Conservation (phyloP, 2,113 vertebrate species). For the Ginglymostoma cirratum region DNA sequence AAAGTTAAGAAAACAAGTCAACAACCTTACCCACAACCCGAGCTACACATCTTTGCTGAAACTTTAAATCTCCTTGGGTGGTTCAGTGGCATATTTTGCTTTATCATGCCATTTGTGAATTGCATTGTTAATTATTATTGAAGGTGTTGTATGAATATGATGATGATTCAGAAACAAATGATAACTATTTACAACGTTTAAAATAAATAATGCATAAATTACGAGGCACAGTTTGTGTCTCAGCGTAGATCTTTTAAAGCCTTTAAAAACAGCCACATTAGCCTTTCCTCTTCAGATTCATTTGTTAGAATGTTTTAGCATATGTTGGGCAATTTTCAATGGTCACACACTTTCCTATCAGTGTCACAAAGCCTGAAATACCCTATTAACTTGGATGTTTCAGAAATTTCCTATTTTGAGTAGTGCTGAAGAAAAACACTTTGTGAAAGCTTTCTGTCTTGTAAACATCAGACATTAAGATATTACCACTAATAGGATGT, state of each 20-base stretch:
- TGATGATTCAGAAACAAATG: background rate
- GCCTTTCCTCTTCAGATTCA: background rate
- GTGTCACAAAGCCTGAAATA: background rate
- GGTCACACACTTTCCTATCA: background rate
- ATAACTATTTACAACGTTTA: background rate
- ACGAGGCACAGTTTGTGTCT: background rate
- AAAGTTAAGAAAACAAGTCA: background rate
- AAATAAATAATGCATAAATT: background rate
- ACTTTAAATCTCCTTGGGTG: too few relatives aligned
- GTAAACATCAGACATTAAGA: too few relatives aligned
- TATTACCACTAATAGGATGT: too few relatives aligned
- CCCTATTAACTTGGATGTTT: background rate
- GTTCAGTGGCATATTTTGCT: too few relatives aligned
- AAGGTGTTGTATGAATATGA: too few relatives aligned
- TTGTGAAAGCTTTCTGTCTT: too few relatives aligned
- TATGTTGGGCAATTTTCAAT: background rate
- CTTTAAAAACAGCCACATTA: background rate
- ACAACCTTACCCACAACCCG: too few relatives aligned
- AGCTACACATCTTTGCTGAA: too few relatives aligned
- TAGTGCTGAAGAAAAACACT: too few relatives aligned
- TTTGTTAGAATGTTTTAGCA: background rate
- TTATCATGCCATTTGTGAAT: too few relatives aligned
- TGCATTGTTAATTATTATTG: too few relatives aligned
- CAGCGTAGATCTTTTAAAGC: background rate
- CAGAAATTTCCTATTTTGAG: background rate